These are phyloP conservation scores for Anniella stebbinsi DNA, from an alignment of 2,797 vertebrate genomes.

Conservation along the genomic window DNA sequence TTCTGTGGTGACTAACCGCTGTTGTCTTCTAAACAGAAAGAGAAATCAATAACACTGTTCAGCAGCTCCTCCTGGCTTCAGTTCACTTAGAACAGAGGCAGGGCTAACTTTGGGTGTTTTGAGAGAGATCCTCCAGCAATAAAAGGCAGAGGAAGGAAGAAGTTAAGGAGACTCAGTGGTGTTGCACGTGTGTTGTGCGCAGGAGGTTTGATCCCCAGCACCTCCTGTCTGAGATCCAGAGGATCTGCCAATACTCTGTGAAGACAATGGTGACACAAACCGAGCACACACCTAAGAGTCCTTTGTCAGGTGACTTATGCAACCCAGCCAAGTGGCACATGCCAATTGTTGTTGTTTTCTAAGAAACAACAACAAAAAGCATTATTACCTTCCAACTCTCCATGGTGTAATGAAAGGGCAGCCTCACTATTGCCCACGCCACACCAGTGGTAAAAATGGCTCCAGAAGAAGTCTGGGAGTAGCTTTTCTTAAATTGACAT, in stretches of 20 bases:
- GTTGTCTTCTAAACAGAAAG: constrained; percentile 20
- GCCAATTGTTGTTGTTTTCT: neutral
- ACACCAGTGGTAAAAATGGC: neutral
- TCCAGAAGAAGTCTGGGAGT: too few relatives aligned
- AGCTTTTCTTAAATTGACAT: too few relatives aligned
- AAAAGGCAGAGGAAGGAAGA: neutral
- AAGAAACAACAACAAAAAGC: too few relatives aligned
- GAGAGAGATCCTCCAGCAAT: neutral
- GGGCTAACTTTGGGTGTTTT: neutral
- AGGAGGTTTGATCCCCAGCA: too few relatives aligned
- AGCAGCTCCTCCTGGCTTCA: neutral
- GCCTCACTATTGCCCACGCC: neutral
- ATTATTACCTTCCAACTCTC: neutral
- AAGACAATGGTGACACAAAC: neutral
- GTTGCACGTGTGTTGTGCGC: too few relatives aligned
- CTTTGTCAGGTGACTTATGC: neutral
- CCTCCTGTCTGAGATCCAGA: too few relatives aligned
- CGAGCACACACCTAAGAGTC: neutral
- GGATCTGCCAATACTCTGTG: too few relatives aligned
- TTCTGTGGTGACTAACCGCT: constrained; percentile 24
- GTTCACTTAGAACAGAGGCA: neutral
- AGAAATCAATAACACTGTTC: neutral
- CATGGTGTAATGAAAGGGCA: neutral
- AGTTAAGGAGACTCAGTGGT: neutral
- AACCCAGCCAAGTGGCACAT: neutral